phyloP scores from a whole-genome alignment of 2,797 vertebrate species.

The Characodon lateralis region DNA sequence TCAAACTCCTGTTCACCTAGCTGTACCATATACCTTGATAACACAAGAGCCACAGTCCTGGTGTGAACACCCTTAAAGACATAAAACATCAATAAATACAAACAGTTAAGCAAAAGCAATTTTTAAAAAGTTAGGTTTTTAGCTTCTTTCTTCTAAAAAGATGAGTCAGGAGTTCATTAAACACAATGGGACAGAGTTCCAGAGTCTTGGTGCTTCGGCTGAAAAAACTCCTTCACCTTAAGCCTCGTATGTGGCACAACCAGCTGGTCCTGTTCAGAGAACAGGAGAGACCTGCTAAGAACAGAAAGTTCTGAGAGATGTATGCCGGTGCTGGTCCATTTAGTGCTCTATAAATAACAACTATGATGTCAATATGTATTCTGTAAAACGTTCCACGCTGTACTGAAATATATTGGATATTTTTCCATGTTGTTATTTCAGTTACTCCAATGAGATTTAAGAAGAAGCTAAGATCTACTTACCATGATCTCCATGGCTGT shows the following conservation, averaged over 20 bases:
- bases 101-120: no score
- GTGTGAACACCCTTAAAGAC: background rate
- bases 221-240: background rate
- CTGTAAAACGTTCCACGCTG: background rate
- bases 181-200: background rate
- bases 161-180: background rate
- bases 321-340: background rate
- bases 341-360: background rate
- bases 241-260: background rate
- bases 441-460: background rate
- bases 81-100: no score
- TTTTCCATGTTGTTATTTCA: background rate
- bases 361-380: no score
- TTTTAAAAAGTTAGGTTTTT: background rate
- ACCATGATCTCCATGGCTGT: constrained; percentile 99
- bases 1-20: background rate
- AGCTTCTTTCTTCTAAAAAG: background rate
- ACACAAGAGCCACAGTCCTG: background rate
- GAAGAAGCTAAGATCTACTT: constrained; percentile 29
- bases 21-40: background rate
- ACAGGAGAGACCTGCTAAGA: background rate
- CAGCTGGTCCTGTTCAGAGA: background rate
- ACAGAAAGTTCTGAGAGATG: background rate
- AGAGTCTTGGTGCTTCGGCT: background rate
- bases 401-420: background rate